These are phyloP conservation scores for Mirza zaza DNA, from an alignment of 2,113 vertebrate genomes.

Conservation along the genomic window DNA sequence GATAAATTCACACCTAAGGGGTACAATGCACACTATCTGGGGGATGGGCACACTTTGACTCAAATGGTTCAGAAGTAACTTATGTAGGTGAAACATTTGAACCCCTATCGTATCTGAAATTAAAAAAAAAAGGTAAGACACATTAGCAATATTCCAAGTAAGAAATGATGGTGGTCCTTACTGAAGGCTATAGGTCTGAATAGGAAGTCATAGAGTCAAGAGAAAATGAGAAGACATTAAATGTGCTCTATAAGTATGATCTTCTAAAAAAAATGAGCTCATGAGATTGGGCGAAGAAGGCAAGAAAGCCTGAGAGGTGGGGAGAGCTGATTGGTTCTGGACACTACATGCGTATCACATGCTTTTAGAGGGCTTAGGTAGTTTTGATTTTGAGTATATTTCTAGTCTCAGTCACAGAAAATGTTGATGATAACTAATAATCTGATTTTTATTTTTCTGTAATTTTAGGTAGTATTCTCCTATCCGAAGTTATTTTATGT, in stretches of 20 bases:
- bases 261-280: not conserved
- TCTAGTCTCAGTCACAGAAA: not conserved
- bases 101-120: too few relatives aligned
- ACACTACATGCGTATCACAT: not conserved
- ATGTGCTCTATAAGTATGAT: not conserved
- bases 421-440: not conserved
- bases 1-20: too few relatives aligned
- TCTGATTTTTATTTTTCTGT: constrained; percentile 25
- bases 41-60: too few relatives aligned
- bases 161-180: not conserved
- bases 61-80: too few relatives aligned
- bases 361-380: not conserved
- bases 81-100: too few relatives aligned
- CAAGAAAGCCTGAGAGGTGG: not conserved
- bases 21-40: too few relatives aligned
- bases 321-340: not conserved
- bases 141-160: not conserved
- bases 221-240: not conserved
- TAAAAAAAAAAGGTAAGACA: not conserved
- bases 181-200: not conserved
- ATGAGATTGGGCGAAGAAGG: not conserved
- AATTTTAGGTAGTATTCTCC: not conserved
- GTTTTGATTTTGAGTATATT: constrained; percentile 9
- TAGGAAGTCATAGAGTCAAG: not conserved
- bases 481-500: not conserved